Evolutionary conservation across 2,797 vertebrate genomes (phyloP).

Genomic region (Carapus acus): DNA sequence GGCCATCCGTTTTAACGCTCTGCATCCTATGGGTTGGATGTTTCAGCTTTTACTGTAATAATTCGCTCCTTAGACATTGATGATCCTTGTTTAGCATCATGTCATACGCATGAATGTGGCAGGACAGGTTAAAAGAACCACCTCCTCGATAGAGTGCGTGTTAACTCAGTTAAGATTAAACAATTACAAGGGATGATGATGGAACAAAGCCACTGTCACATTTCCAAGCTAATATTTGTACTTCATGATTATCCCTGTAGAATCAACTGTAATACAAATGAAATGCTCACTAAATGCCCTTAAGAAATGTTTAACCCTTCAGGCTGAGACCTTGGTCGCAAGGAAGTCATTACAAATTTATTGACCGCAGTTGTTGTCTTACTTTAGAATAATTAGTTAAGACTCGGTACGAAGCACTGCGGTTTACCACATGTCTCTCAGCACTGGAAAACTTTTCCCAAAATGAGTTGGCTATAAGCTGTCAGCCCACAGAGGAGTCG

Average conservation of each 20-base stretch:
- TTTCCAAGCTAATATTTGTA: slow-evolving; percentile 44
- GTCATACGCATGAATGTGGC: slow-evolving; percentile 11
- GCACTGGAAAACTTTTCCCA: slow-evolving; percentile 27
- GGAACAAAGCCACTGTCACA: slow-evolving; percentile 20
- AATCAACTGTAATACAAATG: slow-evolving; percentile 52
- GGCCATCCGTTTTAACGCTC: too few relatives aligned
- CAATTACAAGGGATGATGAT: slow-evolving; percentile 24
- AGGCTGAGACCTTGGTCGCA: too few relatives aligned
- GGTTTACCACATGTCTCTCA: slow-evolving; percentile 40
- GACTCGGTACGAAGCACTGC: slow-evolving; percentile 25
- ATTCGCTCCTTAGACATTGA: slow-evolving; percentile 48
- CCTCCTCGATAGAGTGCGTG: slow-evolving; percentile 21
- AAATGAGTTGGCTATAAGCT: slow-evolving; percentile 40
- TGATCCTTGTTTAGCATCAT: slow-evolving; percentile 11
- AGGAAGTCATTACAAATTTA: slow-evolving; percentile 23
- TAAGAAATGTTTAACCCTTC: slow-evolving; percentile 23
- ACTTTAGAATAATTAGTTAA: slow-evolving; percentile 45
- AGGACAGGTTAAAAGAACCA: slow-evolving; percentile 18
- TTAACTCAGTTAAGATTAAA: slow-evolving; percentile 7
- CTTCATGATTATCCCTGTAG: slow-evolving; percentile 45
- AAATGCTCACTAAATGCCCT: slow-evolving; percentile 25
- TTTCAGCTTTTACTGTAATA: slow-evolving; percentile 53
- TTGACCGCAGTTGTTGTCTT: slow-evolving; percentile 41
- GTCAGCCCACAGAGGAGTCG: slow-evolving; percentile 37
- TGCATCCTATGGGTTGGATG: too few relatives aligned